A percentile compares a stretch with the other conserved stretches of the same genome.
Conservation (phyloP, 2,888 invertebrate species). For the Lasioglossum villosulum region DNA sequence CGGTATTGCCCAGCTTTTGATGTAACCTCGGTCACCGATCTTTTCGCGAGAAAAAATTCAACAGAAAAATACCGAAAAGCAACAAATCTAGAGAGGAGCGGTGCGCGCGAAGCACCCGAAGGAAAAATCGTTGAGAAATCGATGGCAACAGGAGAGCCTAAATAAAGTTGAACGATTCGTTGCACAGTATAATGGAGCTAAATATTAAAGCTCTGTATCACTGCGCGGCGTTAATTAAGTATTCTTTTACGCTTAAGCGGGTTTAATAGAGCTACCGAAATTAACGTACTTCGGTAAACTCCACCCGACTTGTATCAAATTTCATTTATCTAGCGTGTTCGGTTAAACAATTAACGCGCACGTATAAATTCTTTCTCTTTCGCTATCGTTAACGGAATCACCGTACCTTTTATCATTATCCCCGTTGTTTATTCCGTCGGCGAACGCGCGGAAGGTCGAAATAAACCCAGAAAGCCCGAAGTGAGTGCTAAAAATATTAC, state of each 20-base stretch:
- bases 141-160: neutral
- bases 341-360: too few relatives aligned
- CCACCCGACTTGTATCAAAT: neutral
- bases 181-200: neutral
- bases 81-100: neutral
- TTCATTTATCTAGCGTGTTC: too few relatives aligned
- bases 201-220: neutral
- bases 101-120: neutral
- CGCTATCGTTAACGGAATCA: neutral
- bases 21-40: conserved; percentile 29
- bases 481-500: neutral
- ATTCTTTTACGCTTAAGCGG: neutral
- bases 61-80: neutral
- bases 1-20: conserved; percentile 31
- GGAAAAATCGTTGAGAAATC: neutral
- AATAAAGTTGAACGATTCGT: neutral
- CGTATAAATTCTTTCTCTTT: too few relatives aligned
- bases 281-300: neutral
- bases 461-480: neutral
- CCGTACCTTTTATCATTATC: neutral
- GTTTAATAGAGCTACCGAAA: neutral
- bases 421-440: neutral
- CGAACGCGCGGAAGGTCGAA: too few relatives aligned
- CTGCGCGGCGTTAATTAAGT: neutral
- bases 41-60: conserved; percentile 28